Evolutionary conservation across 1,140 invertebrate genomes (phyloP).

Genomic region (Aphelenchoides besseyi): DNA sequence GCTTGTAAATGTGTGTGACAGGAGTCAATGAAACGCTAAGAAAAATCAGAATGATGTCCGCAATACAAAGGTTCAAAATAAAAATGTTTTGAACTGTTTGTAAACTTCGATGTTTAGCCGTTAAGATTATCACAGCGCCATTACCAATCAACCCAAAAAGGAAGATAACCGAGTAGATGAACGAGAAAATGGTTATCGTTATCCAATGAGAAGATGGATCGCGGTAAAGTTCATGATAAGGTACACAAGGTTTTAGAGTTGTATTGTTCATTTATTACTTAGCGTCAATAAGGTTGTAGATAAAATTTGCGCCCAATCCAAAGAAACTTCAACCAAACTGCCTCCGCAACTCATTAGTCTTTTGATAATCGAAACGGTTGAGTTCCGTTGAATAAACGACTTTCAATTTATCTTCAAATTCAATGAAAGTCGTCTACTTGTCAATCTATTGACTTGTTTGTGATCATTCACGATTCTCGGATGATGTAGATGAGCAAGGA

Average conservation of each 20-base stretch:
- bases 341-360: too few species aligned
- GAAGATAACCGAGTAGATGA: conserved; percentile 55
- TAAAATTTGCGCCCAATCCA: too few species aligned
- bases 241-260: background rate
- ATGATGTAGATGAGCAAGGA: too few species aligned
- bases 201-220: background rate
- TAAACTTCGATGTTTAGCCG: conserved; percentile 37
- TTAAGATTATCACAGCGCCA: conserved; percentile 44
- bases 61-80: conserved; percentile 88
- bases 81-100: conserved; percentile 91
- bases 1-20: conserved; percentile 58
- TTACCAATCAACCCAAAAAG: conserved; percentile 57
- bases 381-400: too few species aligned
- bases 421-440: too few species aligned
- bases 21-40: conserved; percentile 92
- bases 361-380: too few species aligned
- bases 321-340: too few species aligned
- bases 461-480: too few species aligned
- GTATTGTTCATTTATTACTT: too few species aligned
- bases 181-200: conserved; percentile 42
- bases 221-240: background rate
- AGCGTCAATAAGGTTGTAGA: too few species aligned
- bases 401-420: too few species aligned
- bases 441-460: too few species aligned
- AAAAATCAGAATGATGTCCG: conserved; percentile 85